phyloP scores from a whole-genome alignment of 2,113 vertebrate genomes.

The Blennius ocellaris region DNA sequence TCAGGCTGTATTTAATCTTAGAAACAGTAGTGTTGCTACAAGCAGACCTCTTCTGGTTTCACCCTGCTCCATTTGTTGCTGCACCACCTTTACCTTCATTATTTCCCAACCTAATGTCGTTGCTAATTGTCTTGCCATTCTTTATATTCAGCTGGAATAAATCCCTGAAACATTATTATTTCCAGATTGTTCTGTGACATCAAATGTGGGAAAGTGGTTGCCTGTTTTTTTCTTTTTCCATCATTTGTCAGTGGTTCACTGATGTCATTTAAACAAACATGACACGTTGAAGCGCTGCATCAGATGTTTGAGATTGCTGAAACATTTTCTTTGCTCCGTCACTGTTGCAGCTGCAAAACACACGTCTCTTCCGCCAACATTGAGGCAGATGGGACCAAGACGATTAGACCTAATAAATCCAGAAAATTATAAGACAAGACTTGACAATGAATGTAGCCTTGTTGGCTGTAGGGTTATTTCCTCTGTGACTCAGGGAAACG shows the following conservation, averaged over 20 bases:
- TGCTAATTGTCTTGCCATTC: constrained; percentile 40
- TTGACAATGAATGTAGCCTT: too few relatives aligned
- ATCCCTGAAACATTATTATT: not conserved
- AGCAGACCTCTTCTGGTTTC: not conserved
- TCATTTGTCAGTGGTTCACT: too few relatives aligned
- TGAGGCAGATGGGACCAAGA: too few relatives aligned
- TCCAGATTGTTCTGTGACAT: not conserved
- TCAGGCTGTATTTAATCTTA: not conserved
- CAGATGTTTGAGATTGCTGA: not conserved
- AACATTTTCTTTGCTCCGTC: constrained; percentile 21
- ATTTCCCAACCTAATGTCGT: constrained; percentile 33
- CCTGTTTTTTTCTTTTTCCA: too few relatives aligned
- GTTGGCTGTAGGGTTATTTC: not conserved
- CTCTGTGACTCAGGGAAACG: not conserved
- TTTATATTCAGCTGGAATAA: not conserved
- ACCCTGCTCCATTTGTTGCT: constrained; percentile 18
- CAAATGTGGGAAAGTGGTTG: constrained; percentile 8
- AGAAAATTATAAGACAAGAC: not conserved
- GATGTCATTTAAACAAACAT: too few relatives aligned
- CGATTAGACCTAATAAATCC: not conserved
- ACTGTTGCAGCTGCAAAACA: constrained; percentile 24
- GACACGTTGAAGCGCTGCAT: too few relatives aligned
- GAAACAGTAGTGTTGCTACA: too few relatives aligned
- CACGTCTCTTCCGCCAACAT: not conserved
- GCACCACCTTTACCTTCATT: constrained; percentile 53